These are phyloP conservation scores for Paramisgurnus dabryanus DNA, from an alignment of 2,113 vertebrate genomes.

Conservation along the genomic window DNA sequence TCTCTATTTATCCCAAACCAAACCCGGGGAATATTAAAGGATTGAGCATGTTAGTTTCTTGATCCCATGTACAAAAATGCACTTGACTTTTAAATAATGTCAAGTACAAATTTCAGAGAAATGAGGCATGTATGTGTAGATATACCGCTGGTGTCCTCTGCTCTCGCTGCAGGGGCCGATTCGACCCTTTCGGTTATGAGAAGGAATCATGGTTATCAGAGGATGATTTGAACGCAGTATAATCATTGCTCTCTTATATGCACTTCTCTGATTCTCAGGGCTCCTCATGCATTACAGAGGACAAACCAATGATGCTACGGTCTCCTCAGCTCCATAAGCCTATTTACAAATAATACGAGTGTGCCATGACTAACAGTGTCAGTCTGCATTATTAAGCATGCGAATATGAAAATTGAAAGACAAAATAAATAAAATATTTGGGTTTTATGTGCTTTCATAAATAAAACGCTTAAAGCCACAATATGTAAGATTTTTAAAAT, in stretches of 20 bases:
- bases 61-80: too few species aligned
- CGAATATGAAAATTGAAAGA: not conserved
- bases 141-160: not conserved
- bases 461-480: too few species aligned
- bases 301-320: not conserved
- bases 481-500: too few species aligned
- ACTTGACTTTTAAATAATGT: not conserved
- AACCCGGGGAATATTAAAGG: too few species aligned
- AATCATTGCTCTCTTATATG: constrained; percentile 20
- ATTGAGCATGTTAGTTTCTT: too few species aligned
- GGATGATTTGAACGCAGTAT: constrained; percentile 37
- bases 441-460: too few species aligned
- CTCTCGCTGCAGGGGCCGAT: not conserved
- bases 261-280: constrained; percentile 26
- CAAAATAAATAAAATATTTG: too few species aligned
- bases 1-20: too few species aligned
- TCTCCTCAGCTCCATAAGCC: not conserved
- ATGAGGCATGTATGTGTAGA: not conserved
- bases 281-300: constrained; percentile 20
- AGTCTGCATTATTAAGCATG: not conserved
- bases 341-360: constrained; percentile 37
- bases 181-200: constrained; percentile 4
- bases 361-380: not conserved
- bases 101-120: not conserved
- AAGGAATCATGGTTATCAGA: constrained; percentile 38